Evolutionary conservation across 2,888 invertebrate genomes (phyloP), one percentile per base, ranked within the genome.

Genomic region (Heteropelma amictum): DNA sequence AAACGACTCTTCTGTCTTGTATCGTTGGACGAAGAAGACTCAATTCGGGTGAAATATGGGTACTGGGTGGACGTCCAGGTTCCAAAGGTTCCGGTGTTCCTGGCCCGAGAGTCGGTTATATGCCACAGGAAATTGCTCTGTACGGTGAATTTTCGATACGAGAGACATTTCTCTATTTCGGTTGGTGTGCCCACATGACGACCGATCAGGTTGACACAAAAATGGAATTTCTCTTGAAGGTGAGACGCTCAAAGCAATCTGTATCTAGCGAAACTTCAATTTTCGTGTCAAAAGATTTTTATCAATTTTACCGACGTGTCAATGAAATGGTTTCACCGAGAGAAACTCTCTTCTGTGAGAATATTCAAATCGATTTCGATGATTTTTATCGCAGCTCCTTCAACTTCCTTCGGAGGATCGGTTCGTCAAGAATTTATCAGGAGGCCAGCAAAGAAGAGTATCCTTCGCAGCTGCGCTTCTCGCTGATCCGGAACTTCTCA

Each of bases 51-150:
- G 92, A 93, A 54, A 91, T 97, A 5, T 92, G 92, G 88, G 95
- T 96, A 0, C 91, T 97, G 40, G 96, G 96, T 0, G 92, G 93
- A n/a, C 91, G 90, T 64, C 96, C 96, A 0, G 90, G 90, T 17
- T 90, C 91, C 1, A 84, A 90, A 89, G 94, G 90, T 83, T 95
- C 91, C 89, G 95, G 90, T 77, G 94, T 92, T 80, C 96, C 91
- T 49, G 96, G 95, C 3, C 91, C 92, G 2, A 90, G 92, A 65
- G 94, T 97, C 2, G 97, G 97, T 17, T 96, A 96, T 85, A 97
- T 97, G 97, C 96, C 97, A 17, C 97, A 97, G 91, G 96, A 96
- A 83, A 94, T 95, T 77, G 95, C 96, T 0, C 88, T 96, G 28
- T 94, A 95, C 0, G 93, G 92, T 1, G 95, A 96, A 87, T 95